A percentile compares a stretch with the other conserved stretches of the same genome.
Conservation (phyloP, 2,888 invertebrate genomes). For the Apotomis betuletana region DNA sequence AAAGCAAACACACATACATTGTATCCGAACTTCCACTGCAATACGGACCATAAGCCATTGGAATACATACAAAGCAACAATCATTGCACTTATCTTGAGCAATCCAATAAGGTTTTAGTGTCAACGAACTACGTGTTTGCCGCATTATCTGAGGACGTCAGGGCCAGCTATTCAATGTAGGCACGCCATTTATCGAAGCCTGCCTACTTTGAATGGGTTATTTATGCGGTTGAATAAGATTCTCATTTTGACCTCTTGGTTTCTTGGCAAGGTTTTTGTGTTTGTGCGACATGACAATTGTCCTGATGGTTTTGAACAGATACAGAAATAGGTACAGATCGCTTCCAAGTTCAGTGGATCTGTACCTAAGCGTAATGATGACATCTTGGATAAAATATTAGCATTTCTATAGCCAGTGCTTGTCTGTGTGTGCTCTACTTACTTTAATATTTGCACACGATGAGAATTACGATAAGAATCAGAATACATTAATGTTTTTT, state of each 20-base stretch:
- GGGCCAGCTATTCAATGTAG: conserved; percentile 28
- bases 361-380: too few species aligned
- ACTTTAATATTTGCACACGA: too few species aligned
- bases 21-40: not conserved
- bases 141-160: conserved; percentile 36
- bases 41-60: conserved; percentile 9
- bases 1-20: conserved; percentile 9
- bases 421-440: too few species aligned
- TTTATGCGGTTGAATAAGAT: not conserved
- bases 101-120: conserved; percentile 44
- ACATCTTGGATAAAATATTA: too few species aligned
- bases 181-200: not conserved
- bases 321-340: too few species aligned
- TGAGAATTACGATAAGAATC: too few species aligned
- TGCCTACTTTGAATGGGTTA: conserved; percentile 13
- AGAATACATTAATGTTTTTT: too few species aligned
- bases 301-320: too few species aligned
- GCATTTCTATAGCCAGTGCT: too few species aligned
- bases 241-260: not conserved
- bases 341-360: too few species aligned
- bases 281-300: too few species aligned
- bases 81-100: conserved; percentile 31
- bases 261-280: not conserved
- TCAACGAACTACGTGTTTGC: conserved; percentile 44
- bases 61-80: not conserved